These are phyloP conservation scores for Neomicropteryx cornuta DNA, from an alignment of 1,140 invertebrate genomes.

Conservation along the genomic window DNA sequence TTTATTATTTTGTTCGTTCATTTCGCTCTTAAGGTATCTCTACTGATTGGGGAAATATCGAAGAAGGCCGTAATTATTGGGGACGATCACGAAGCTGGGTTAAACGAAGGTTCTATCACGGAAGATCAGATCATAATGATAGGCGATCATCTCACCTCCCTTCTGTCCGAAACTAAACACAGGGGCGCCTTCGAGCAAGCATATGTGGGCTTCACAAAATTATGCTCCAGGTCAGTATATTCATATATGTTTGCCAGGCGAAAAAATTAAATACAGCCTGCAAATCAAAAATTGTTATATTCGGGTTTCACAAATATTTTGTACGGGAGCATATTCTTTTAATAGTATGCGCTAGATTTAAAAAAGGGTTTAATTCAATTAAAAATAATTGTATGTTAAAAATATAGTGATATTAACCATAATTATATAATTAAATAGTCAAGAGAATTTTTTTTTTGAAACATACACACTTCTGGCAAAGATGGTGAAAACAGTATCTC, in stretches of 20 bases:
- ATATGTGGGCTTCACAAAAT: slow-evolving; percentile 74
- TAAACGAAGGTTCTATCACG: slow-evolving; percentile 17
- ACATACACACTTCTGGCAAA: no score
- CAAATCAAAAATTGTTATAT: no score
- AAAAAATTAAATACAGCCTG: no score
- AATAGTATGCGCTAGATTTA: slow-evolving; percentile 1
- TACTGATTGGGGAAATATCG: slow-evolving; percentile 41
- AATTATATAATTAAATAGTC: no score
- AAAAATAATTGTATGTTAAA: no score
- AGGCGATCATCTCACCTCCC: slow-evolving; percentile 58
- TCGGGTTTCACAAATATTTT: no score
- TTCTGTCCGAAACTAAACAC: slow-evolving; percentile 78
- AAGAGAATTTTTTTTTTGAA: no score
- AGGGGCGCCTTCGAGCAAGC: slow-evolving; percentile 93
- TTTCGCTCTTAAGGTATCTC: slow-evolving; percentile 25
- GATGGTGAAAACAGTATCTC: no score
- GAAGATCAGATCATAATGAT: slow-evolving; percentile 41
- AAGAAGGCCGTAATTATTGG: slow-evolving; percentile 24
- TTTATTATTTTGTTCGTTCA: background rate
- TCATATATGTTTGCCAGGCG: no score
- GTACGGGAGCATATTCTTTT: no score
- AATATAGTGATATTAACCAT: no score
- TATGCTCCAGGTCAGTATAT: slow-evolving; percentile 41
- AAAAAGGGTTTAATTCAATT: no score
- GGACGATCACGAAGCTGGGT: slow-evolving; percentile 5